phyloP scores from a whole-genome alignment of 2,888 invertebrate species.

The Anaspis maculata region DNA sequence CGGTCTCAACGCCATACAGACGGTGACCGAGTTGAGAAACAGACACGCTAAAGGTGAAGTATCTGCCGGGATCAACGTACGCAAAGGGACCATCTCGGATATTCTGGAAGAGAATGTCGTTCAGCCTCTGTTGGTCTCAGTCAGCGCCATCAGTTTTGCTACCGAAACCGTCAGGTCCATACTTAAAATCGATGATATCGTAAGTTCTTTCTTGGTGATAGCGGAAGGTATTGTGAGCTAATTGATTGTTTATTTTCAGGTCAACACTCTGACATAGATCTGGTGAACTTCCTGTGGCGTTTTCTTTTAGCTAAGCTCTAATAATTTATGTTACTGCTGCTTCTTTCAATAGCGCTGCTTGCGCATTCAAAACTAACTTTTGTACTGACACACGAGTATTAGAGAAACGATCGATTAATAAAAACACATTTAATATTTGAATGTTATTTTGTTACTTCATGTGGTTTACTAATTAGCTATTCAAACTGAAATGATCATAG shows the following conservation, averaged over 20 bases:
- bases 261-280: conserved; percentile 1
- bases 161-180: conserved; percentile 96
- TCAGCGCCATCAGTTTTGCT: conserved; percentile 86
- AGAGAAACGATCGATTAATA: too few species aligned
- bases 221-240: not conserved
- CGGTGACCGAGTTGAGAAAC: conserved; percentile 93
- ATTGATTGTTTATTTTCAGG: not conserved
- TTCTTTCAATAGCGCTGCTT: too few species aligned
- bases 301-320: too few species aligned
- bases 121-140: conserved; percentile 92
- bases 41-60: conserved; percentile 82
- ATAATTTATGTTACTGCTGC: too few species aligned
- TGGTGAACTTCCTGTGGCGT: too few species aligned
- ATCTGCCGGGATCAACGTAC: conserved; percentile 91
- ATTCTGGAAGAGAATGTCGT: conserved; percentile 96
- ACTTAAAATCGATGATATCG: conserved; percentile 98
- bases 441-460: too few species aligned
- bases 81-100: conserved; percentile 93
- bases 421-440: too few species aligned
- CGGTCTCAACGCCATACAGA: conserved; percentile 46
- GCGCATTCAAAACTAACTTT: too few species aligned
- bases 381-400: too few species aligned
- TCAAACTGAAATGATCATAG: too few species aligned
- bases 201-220: too few species aligned
- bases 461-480: too few species aligned